Conservation (phyloP, 2,113 vertebrate species). For the Apteryx mantelli region DNA sequence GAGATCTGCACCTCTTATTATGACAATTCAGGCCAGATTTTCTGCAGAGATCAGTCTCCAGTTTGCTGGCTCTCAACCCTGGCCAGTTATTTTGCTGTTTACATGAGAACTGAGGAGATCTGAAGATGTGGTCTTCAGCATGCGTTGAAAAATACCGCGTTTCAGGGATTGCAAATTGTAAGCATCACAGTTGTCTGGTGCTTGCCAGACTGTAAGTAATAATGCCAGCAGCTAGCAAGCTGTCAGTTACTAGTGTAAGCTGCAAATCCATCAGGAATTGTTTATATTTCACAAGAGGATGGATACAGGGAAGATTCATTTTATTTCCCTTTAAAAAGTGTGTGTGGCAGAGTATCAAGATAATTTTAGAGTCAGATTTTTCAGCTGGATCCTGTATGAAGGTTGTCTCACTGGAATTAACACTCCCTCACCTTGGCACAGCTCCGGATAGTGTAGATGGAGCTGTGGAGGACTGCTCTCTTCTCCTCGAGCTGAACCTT, state of each 20-base stretch:
- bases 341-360: slow-evolving; percentile 21
- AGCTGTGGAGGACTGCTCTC: not conserved
- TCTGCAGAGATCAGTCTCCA: not conserved
- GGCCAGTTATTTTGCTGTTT: not conserved
- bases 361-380: slow-evolving; percentile 25
- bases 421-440: not conserved
- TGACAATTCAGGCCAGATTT: not conserved
- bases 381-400: not conserved
- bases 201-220: slow-evolving; percentile 59
- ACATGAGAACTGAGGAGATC: not conserved
- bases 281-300: slow-evolving; percentile 34
- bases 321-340: not conserved
- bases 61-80: not conserved
- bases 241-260: slow-evolving; percentile 40
- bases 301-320: slow-evolving; percentile 13
- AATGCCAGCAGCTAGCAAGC: slow-evolving; percentile 52
- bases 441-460: not conserved
- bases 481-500: not conserved
- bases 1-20: not conserved
- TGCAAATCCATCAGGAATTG: slow-evolving; percentile 44
- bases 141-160: not conserved
- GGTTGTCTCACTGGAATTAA: not conserved
- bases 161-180: not conserved
- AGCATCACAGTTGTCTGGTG: not conserved
- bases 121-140: not conserved